Evolutionary conservation across 2,113 vertebrate genomes (phyloP).

Genomic region (Strix uralensis): DNA sequence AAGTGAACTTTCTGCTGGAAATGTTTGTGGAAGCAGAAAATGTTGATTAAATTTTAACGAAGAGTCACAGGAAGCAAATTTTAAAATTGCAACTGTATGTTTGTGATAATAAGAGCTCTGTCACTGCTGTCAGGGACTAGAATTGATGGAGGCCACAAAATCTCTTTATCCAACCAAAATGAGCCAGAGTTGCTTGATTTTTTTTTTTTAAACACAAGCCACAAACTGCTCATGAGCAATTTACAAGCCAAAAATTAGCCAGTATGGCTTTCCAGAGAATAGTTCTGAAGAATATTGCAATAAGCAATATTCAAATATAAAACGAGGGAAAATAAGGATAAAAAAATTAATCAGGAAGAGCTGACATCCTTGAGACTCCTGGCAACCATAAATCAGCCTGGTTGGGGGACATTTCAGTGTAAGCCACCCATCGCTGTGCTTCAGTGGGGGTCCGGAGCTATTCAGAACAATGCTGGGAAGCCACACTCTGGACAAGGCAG

Average conservation of each 20-base stretch:
- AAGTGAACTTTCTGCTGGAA: not conserved
- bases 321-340: slow-evolving; percentile 67
- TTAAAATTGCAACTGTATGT: slow-evolving; percentile 47
- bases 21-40: slow-evolving; percentile 39
- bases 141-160: slow-evolving; percentile 64
- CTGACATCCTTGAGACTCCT: slow-evolving; percentile 66
- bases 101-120: slow-evolving; percentile 58
- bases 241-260: slow-evolving; percentile 66
- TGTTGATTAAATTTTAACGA: slow-evolving; percentile 36
- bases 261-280: slow-evolving; percentile 63
- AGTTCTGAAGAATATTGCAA: slow-evolving; percentile 55
- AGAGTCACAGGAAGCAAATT: slow-evolving; percentile 59
- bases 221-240: slow-evolving; percentile 55
- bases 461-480: slow-evolving; percentile 69
- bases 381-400: slow-evolving; percentile 55
- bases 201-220: slow-evolving; percentile 4
- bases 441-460: slow-evolving; percentile 54
- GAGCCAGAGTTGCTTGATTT: slow-evolving; percentile 18
- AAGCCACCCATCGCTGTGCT: slow-evolving; percentile 57
- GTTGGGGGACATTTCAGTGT: slow-evolving; percentile 60
- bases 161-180: slow-evolving; percentile 55
- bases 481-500: slow-evolving; percentile 60
- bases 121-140: slow-evolving; percentile 60
- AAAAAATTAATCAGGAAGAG: slow-evolving; percentile 69
- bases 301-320: slow-evolving; percentile 55